A percentile compares a stretch with the other conserved stretches of the same genome.
Conservation (phyloP, 2,888 invertebrate species). For the Philaethria dido region DNA sequence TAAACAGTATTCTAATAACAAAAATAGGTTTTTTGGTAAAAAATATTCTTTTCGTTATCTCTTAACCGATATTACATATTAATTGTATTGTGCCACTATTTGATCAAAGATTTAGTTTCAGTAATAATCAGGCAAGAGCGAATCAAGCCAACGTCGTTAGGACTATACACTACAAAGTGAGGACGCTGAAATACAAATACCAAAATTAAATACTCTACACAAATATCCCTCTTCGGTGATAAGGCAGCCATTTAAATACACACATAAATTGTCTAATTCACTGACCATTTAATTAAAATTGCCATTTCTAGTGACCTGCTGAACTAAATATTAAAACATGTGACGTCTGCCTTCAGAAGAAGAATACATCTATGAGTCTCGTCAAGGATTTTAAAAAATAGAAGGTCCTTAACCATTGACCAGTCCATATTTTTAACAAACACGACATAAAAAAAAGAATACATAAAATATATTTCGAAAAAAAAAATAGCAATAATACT, state of each 20-base stretch:
- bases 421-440: constrained; percentile 12
- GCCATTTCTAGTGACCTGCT: not conserved
- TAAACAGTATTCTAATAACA: constrained; percentile 73
- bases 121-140: constrained; percentile 26
- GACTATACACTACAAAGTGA: constrained; percentile 24
- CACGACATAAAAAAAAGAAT: not conserved
- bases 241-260: constrained; percentile 5
- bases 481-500: no score
- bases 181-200: constrained; percentile 16
- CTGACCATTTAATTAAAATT: not conserved
- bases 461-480: no score
- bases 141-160: constrained; percentile 30
- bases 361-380: constrained; percentile 10
- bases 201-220: constrained; percentile 7
- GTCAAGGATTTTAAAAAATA: not conserved
- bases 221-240: not conserved
- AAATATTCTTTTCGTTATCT: constrained; percentile 67
- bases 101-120: constrained; percentile 43
- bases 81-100: constrained; percentile 63
- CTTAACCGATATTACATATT: constrained; percentile 63
- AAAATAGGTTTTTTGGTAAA: constrained; percentile 74
- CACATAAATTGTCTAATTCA: not conserved
- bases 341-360: constrained; percentile 11
- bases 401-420: not conserved
- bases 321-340: not conserved